phyloP scores from a whole-genome alignment of 2,113 vertebrate species.

The Chloropsis hardwickii region DNA sequence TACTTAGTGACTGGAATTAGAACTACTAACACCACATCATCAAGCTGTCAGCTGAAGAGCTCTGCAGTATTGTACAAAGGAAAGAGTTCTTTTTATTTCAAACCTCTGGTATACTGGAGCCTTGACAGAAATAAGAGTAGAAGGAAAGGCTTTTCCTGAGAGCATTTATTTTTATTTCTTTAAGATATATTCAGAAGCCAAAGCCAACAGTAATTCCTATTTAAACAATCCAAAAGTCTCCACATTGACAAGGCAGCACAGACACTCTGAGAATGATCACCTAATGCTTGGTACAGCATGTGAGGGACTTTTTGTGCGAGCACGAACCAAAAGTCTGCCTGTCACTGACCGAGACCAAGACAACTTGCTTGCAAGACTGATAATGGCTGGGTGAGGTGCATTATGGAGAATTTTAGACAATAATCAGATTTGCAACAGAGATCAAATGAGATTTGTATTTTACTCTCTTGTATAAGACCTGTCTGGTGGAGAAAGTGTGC shows the following conservation, averaged over 20 bases:
- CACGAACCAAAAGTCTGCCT: neutral
- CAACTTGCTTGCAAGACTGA: neutral
- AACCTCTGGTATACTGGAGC: neutral
- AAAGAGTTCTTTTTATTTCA: neutral
- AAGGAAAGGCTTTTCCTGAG: neutral
- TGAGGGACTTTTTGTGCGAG: neutral
- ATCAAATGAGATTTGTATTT: neutral
- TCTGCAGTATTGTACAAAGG: neutral
- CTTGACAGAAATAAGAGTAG: neutral
- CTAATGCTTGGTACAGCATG: accelerated
- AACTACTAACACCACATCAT: neutral
- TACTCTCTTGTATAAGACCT: neutral
- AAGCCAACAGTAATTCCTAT: neutral
- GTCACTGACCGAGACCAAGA: neutral
- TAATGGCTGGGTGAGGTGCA: neutral
- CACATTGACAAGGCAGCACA: neutral
- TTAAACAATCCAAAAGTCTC: neutral
- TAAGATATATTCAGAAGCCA: neutral
- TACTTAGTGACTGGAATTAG: neutral
- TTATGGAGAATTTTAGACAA: neutral
- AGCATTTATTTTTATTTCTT: neutral
- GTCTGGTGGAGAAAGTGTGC: neutral
- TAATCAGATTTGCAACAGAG: neutral
- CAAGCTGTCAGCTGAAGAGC: neutral
- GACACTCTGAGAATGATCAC: neutral